Evolutionary conservation across 2,797 vertebrate genomes (phyloP).

Genomic region (Pipistrellus pygmaeus): DNA sequence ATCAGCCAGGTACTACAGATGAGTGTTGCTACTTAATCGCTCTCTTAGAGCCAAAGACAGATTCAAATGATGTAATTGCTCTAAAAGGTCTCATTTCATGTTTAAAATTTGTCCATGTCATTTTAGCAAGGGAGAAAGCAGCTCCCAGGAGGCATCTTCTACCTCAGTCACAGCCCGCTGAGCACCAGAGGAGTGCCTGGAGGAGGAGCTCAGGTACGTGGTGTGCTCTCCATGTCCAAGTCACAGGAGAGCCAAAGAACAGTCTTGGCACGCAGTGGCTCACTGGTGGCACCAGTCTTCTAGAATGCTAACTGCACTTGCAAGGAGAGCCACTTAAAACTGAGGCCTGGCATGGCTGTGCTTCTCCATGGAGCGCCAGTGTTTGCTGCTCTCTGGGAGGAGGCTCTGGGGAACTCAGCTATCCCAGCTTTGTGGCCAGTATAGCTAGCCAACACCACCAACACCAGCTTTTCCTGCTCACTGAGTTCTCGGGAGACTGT

Average conservation of each 20-base stretch:
- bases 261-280: background rate
- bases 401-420: background rate
- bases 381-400: background rate
- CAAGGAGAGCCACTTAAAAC: background rate
- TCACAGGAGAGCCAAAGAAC: background rate
- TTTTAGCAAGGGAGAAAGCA: background rate
- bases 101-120: background rate
- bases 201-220: background rate
- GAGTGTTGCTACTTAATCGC: background rate
- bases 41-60: conserved; percentile 33
- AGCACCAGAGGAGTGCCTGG: background rate
- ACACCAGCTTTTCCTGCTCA: background rate
- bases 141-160: background rate
- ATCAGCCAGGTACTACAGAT: background rate
- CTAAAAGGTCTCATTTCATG: background rate
- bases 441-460: background rate
- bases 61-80: background rate
- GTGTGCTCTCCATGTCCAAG: background rate
- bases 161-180: background rate
- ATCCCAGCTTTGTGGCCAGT: background rate
- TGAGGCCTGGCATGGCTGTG: background rate
- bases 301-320: background rate
- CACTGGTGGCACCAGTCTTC: background rate
- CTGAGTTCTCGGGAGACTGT: background rate
- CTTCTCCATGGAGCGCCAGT: background rate